phyloP scores from a whole-genome alignment of 2,797 vertebrate genomes.

The Platyrinchus mystaceus region DNA sequence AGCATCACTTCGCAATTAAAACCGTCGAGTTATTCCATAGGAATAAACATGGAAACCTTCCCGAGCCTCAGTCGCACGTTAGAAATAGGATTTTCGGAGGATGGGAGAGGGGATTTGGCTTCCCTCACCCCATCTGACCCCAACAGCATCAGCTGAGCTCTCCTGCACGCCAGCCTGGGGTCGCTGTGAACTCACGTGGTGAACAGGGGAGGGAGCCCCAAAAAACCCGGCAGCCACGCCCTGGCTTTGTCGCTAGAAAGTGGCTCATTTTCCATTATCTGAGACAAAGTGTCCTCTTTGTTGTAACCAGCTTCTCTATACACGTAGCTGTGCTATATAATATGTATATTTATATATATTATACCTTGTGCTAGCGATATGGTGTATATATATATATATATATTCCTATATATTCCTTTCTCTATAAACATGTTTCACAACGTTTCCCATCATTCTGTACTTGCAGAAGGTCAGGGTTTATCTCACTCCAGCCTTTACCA shows the following conservation, averaged over 20 bases:
- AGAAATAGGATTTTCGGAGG: not conserved
- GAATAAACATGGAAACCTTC: not conserved
- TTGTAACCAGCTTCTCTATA: not conserved
- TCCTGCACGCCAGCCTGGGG: not conserved
- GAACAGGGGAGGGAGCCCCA: not conserved
- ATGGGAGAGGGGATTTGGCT: not conserved
- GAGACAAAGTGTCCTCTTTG: not conserved
- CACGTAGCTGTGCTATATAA: not conserved
- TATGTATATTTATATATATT: not conserved
- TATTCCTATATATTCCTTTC: fast-evolving
- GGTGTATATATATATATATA: no score
- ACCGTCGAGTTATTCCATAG: not conserved
- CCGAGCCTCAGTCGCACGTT: not conserved
- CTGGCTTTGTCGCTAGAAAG: not conserved
- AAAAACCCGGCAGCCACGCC: not conserved
- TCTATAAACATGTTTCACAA: not conserved
- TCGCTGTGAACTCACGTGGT: not conserved
- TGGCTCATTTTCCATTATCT: not conserved
- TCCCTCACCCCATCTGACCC: not conserved
- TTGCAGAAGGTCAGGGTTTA: not conserved
- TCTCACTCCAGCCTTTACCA: not conserved
- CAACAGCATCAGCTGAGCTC: not conserved
- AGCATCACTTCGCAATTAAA: not conserved
- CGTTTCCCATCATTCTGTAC: not conserved
- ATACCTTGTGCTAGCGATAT: not conserved